A percentile compares a stretch with the other conserved stretches of the same genome.
Conservation (phyloP, 2,113 vertebrate species). For the Ranitomeya variabilis region DNA sequence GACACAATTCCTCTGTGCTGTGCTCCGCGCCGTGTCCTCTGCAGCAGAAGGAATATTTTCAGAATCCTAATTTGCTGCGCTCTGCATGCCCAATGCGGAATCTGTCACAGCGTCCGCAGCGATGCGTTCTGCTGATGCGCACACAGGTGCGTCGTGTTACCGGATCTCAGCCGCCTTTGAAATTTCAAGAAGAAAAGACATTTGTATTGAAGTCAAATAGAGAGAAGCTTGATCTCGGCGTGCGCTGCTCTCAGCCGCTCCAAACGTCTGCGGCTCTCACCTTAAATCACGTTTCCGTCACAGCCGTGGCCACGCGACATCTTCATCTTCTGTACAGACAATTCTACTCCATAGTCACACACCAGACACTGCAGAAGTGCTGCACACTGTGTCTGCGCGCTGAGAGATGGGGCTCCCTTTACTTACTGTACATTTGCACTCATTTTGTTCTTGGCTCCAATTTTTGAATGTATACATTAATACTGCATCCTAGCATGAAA, state of each 20-base stretch:
- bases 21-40: background rate
- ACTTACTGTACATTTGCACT: too few relatives aligned
- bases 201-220: background rate
- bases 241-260: background rate
- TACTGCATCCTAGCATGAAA: too few relatives aligned
- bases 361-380: background rate
- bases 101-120: background rate
- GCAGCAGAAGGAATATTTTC: background rate
- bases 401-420: too few relatives aligned
- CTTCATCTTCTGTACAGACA: background rate
- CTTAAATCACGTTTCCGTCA: conserved; percentile 5
- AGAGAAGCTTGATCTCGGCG: background rate
- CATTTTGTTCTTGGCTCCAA: too few relatives aligned
- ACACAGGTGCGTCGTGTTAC: background rate
- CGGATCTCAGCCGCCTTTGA: background rate
- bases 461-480: too few relatives aligned
- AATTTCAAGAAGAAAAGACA: background rate
- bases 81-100: background rate
- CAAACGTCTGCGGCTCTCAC: background rate
- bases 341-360: background rate
- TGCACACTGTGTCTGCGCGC: background rate
- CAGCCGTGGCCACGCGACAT: background rate
- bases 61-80: background rate
- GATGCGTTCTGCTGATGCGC: background rate
- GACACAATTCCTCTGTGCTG: background rate